Percentiles rank a stretch among this genome's conserved stretches.
Conservation (phyloP, 2,888 invertebrate species). For the Zele albiditarsus region DNA sequence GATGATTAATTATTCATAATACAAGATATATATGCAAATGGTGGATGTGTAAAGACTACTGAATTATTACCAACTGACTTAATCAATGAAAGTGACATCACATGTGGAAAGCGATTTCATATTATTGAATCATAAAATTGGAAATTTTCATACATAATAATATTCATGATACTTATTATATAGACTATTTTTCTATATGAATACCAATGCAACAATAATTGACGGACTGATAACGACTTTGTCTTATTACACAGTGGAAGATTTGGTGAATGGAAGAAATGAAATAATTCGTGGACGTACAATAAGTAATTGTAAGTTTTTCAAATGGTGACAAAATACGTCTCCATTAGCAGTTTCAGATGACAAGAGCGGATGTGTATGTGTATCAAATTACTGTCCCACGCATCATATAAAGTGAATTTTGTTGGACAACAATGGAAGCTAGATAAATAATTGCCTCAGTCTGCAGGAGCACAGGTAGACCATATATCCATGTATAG, state of each 20-base stretch:
- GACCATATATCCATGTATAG: conserved; percentile 43
- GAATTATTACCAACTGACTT: not conserved
- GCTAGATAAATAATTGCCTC: conserved; percentile 72
- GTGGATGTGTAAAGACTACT: not conserved
- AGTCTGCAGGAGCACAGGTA: conserved; percentile 68
- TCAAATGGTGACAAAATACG: conserved; percentile 18
- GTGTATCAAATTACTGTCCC: conserved; percentile 68
- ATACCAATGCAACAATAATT: no score
- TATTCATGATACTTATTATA: not conserved
- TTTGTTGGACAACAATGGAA: conserved; percentile 60
- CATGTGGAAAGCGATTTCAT: not conserved
- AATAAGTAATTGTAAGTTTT: conserved; percentile 21
- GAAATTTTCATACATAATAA: not conserved
- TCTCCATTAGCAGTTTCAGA: conserved; percentile 56
- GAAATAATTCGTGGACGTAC: no score
- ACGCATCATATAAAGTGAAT: conserved; percentile 72
- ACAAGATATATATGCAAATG: not conserved
- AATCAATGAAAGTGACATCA: not conserved
- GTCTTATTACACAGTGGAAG: no score
- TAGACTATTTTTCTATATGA: no score
- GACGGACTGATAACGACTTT: no score
- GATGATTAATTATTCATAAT: conserved; percentile 4
- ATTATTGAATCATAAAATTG: not conserved
- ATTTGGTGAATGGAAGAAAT: no score
- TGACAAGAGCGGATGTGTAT: conserved; percentile 67